Base-by-base conservation (phyloP, 2,113 vertebrate species). In the Caloenas nicobarica region DNA sequence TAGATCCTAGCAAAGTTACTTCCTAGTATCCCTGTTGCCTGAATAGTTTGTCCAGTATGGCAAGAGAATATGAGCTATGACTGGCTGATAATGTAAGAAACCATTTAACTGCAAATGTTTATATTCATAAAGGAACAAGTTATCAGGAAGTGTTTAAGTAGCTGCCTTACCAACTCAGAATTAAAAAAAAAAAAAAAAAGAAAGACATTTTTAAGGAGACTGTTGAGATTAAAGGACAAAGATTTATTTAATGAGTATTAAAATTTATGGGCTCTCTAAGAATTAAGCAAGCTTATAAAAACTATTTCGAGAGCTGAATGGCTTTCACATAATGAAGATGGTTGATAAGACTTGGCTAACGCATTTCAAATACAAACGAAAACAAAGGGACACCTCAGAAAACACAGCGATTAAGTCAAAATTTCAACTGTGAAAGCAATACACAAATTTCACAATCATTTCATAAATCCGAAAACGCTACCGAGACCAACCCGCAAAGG, bases 241-340 rank as follows among this genome's bases (percentile, higher is more conserved):
- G 89, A 93, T 86, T 78, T 95, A 89, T 95, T 88, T 95, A 95
- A 95, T 65, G 81, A 92, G 73, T 56, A 81, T 88, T 95, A 84
- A 89, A 93, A 91, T 87, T 85, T 84, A 91, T 50, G 70, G 87
- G 64, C 26, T 92, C 38, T 92, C 81, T 81, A 91, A 93, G 89
- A 95, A 94, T 85, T 89, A 95, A 82, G 62, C 50, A 80, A 69
- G 84, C 70, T 87, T 82, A 87, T 65, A 76, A 89, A 88, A 74
- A 89, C 84, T 85, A 61, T 77, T 95, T 72, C 87, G 93, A 94
- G 84, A 94, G 70, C 84, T 80, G 89, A 96, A 96, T 68, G 73
- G 56, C 74, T 96, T 94, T 91, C 71, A 79, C 40, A 62, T 82
- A 94, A 94, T 54, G 79, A 94, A 96, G 94, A 94, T 87, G 58